Base-by-base conservation (phyloP, 2,888 invertebrate species). In the Argyresthia goedartella region DNA sequence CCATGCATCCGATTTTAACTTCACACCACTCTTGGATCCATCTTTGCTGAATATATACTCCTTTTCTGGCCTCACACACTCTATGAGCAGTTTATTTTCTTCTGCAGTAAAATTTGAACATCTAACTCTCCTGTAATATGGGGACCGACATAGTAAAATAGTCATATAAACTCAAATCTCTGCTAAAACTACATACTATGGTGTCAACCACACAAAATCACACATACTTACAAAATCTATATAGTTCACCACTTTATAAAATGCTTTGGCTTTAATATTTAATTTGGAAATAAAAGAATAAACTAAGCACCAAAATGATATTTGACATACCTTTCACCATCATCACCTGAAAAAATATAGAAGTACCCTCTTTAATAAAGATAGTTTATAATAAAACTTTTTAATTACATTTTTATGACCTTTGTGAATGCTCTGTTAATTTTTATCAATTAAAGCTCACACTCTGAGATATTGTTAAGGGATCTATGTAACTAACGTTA, bases 41-140 rank as follows among this genome's bases (percentile, higher is more conserved):
- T 58, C 62, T 56, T 69, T 76, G 4, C 56, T 63, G 52, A 84
- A 73, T 36, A 85, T 57, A 51, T 65, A 55, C 43, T 69, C 67
- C 54, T 77, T 81, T 58, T 86, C 85, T 55, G 69, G 63, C 55
- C 69, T 69, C 1, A 81, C 78, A 63, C 81, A 82, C 57, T 77
- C 68, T 8, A 86, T 60, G 10, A 86, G 59, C 1, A 84, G 59
- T 54, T 63, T 69, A 54, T 76, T 78, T 55, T 86, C 86, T 53
- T 71, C 61, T 1, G 76, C 69, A 1, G 78, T 67, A 58, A 85
- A 86, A 53, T 79, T 76, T 11, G 46, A 11, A n/a, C 48, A 33
- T 42, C 48, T 36, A 15, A 33, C 34, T n/a, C 25, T 16, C 25
- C 34, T 47, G 25, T 11, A 47, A 47, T 25, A 25, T 4, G 25